A percentile compares a stretch with the other conserved stretches of the same genome.
Evolutionary conservation across 2,797 vertebrate genomes (phyloP).

Genomic region (Nannoperca obscura): DNA sequence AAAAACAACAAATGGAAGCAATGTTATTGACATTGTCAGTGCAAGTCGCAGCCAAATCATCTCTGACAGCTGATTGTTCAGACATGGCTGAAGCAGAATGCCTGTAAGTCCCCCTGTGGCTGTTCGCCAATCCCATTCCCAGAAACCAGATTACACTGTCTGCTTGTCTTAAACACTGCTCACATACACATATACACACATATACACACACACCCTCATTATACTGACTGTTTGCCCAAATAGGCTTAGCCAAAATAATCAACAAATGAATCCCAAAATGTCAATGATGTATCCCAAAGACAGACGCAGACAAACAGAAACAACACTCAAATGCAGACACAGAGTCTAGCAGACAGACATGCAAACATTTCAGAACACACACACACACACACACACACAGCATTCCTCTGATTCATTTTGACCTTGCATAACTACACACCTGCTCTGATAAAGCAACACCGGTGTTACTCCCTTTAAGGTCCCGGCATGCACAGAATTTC

Average conservation of each 20-base stretch:
- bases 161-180: constrained; percentile 63
- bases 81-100: constrained; percentile 51
- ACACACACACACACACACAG: constrained; percentile 4
- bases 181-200: constrained; percentile 11
- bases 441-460: constrained; percentile 55
- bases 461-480: constrained; percentile 11
- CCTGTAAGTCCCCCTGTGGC: constrained; percentile 57
- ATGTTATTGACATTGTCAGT: constrained; percentile 1
- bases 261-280: constrained; percentile 46
- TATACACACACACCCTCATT: constrained; percentile 20
- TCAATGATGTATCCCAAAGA: constrained; percentile 22
- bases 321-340: constrained; percentile 11
- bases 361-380: constrained; percentile 24
- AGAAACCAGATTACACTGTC: constrained; percentile 72
- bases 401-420: constrained; percentile 62
- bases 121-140: constrained; percentile 67
- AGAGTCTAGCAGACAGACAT: constrained; percentile 24
- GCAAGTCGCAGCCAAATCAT: constrained; percentile 23
- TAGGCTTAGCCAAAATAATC: constrained; percentile 40
- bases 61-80: constrained; percentile 55
- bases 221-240: constrained; percentile 42
- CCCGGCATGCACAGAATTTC: constrained; percentile 25
- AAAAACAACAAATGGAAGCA: constrained; percentile 10
- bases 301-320: constrained; percentile 38
- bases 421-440: constrained; percentile 64